Conservation (phyloP, 1,140 invertebrate species). For the Heliothis virescens region DNA sequence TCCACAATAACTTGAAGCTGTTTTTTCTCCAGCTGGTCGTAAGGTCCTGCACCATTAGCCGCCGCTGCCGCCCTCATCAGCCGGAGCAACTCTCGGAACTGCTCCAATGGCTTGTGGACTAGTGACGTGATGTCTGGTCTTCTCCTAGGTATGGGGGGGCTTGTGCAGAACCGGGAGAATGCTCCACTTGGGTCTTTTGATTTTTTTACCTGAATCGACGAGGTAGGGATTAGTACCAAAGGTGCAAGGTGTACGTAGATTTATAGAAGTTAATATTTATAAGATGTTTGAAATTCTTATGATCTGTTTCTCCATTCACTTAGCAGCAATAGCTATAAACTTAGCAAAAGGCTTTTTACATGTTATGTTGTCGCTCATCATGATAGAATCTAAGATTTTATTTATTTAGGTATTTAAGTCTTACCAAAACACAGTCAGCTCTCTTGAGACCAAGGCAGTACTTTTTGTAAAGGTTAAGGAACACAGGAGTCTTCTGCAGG, state of each 20-base stretch:
- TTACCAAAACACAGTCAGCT: conserved; percentile 92
- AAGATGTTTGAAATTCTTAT: no score
- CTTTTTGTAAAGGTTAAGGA: conserved; percentile 91
- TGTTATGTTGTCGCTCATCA: no score
- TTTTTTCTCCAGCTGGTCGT: conserved; percentile 82
- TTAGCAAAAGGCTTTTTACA: no score
- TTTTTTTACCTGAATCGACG: conserved; percentile 85
- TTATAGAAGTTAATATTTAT: no score
- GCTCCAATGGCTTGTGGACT: conserved; percentile 92
- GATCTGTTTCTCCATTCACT: no score
- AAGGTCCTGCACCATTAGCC: conserved; percentile 74
- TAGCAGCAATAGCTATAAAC: no score
- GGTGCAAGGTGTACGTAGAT: no score
- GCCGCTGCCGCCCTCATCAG: conserved; percentile 82
- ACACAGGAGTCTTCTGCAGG: conserved; percentile 89
- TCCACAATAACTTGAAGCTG: conserved; percentile 82
- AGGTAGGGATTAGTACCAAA: no score
- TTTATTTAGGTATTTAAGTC: no score
- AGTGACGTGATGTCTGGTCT: conserved; percentile 93
- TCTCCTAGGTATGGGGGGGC: conserved; percentile 91
- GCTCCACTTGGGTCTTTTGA: conserved; percentile 88
- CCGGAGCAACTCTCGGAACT: conserved; percentile 82
- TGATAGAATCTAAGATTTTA: no score
- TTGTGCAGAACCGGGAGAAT: conserved; percentile 91
- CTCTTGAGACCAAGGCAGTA: conserved; percentile 93